These are phyloP conservation scores for Solenopsis fugax DNA, from an alignment of 1,140 invertebrate genomes.

Conservation along the genomic window DNA sequence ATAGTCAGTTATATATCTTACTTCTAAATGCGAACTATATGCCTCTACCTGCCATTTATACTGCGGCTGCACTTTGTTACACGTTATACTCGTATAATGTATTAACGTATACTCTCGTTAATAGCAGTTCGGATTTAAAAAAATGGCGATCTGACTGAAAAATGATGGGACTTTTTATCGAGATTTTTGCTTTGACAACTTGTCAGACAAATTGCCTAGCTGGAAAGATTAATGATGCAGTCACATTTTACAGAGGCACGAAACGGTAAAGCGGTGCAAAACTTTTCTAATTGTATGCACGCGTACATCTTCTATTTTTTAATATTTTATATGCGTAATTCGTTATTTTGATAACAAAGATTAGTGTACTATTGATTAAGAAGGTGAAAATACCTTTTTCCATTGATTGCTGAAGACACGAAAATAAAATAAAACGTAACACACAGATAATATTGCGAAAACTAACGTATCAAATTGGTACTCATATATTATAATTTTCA, in stretches of 20 bases:
- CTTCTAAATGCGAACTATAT: constrained; percentile 11
- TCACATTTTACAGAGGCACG: constrained; percentile 26
- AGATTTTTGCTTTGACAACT: constrained; percentile 58
- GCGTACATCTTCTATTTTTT: not conserved
- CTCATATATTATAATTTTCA: not conserved
- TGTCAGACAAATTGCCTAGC: constrained; percentile 55
- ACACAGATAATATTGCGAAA: not conserved
- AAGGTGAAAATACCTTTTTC: not conserved
- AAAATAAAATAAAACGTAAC: not conserved
- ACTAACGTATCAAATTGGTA: not conserved
- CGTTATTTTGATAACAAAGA: not conserved
- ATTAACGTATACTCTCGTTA: constrained; percentile 35
- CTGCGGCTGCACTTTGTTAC: not conserved
- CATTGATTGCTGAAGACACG: not conserved
- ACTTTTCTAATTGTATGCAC: not conserved
- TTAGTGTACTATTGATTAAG: not conserved
- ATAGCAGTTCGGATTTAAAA: constrained; percentile 18
- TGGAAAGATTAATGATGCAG: constrained; percentile 44
- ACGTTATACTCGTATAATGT: not conserved
- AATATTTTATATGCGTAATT: constrained; percentile 5
- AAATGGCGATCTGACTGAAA: constrained; percentile 48
- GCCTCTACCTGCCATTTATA: not conserved
- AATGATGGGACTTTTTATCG: constrained; percentile 54
- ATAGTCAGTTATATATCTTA: constrained; percentile 37
- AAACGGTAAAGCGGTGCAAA: constrained; percentile 18